Evolutionary conservation across 2,113 vertebrate species (phyloP).

Genomic region (Oxygymnocypris stewartii): DNA sequence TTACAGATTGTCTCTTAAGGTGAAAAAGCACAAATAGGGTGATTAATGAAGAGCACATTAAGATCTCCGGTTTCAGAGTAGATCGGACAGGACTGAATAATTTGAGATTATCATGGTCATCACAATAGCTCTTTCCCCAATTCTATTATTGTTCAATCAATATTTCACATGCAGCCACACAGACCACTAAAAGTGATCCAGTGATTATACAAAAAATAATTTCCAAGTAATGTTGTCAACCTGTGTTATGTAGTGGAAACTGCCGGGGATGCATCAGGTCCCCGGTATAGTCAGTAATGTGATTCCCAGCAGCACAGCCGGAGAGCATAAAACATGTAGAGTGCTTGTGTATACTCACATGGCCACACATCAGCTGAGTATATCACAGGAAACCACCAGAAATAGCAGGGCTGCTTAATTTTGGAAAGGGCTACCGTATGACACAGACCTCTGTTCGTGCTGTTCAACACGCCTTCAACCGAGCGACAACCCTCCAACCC

Average conservation of each 20-base stretch:
- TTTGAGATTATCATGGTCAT: neutral
- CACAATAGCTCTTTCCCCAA: neutral
- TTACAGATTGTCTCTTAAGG: neutral
- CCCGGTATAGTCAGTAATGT: neutral
- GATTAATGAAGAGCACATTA: slow-evolving; percentile 21
- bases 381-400: slow-evolving; percentile 39
- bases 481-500: slow-evolving; percentile 3
- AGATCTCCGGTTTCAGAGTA: neutral
- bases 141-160: neutral
- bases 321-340: slow-evolving; percentile 12
- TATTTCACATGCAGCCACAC: neutral
- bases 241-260: neutral
- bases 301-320: slow-evolving; percentile 11
- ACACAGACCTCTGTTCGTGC: slow-evolving; percentile 37
- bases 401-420: slow-evolving; percentile 31
- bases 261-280: slow-evolving; percentile 1
- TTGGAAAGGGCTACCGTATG: slow-evolving; percentile 34
- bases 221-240: neutral
- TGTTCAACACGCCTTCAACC: slow-evolving; percentile 8
- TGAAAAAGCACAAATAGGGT: neutral
- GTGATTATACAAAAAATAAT: neutral
- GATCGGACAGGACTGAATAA: neutral
- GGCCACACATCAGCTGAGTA: slow-evolving; percentile 26
- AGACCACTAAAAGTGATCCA: neutral
- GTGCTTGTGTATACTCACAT: slow-evolving; percentile 15